These are phyloP conservation scores for Myotis daubentonii DNA, from an alignment of 2,797 vertebrate genomes.

Conservation along the genomic window DNA sequence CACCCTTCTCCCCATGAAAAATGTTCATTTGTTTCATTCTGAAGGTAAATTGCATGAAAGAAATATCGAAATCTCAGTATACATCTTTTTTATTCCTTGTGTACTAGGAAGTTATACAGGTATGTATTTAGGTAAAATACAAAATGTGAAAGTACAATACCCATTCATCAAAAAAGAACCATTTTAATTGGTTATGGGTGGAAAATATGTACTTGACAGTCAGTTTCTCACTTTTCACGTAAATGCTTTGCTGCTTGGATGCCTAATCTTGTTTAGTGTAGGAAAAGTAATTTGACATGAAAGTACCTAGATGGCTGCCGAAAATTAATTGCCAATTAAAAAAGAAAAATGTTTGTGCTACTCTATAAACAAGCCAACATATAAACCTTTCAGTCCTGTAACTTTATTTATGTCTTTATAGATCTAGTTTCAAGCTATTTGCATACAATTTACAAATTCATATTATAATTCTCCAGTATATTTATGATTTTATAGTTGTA, in stretches of 20 bases:
- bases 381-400: constrained; percentile 90
- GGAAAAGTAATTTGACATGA: constrained; percentile 90
- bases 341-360: constrained; percentile 92
- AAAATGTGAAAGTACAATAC: constrained; percentile 85
- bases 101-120: constrained; percentile 80
- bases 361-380: constrained; percentile 90
- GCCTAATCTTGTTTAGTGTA: constrained; percentile 91
- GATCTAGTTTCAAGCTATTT: constrained; percentile 89
- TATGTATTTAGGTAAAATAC: constrained; percentile 82
- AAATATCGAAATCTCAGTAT: constrained; percentile 56
- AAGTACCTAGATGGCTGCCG: constrained; percentile 89
- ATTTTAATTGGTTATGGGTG: constrained; percentile 91
- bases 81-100: constrained; percentile 76
- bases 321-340: constrained; percentile 93
- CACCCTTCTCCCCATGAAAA: constrained; percentile 56
- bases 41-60: constrained; percentile 54
- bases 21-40: constrained; percentile 62
- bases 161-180: constrained; percentile 89
- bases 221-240: constrained; percentile 89
- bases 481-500: constrained; percentile 90
- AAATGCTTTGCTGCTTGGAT: constrained; percentile 89
- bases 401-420: constrained; percentile 89
- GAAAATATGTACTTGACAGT: constrained; percentile 90
- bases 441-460: constrained; percentile 91
- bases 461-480: constrained; percentile 88